Percentiles rank a stretch among this genome's conserved stretches.
These are phyloP conservation scores for Chaetodon trifasciatus DNA, from an alignment of 2,797 vertebrate genomes.

Conservation along the genomic window DNA sequence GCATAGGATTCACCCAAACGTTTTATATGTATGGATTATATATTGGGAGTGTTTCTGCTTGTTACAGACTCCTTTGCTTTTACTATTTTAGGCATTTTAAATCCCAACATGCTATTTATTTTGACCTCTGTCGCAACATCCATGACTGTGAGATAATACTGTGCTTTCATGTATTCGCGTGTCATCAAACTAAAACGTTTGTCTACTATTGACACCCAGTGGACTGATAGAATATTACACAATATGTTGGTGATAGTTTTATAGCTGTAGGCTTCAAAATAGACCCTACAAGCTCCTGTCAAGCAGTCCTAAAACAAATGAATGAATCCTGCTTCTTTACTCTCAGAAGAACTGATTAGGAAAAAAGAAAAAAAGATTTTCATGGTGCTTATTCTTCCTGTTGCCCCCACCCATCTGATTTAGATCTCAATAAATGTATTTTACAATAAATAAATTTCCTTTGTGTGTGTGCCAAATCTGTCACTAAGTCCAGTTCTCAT, in stretches of 20 bases:
- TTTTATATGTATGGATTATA: not conserved
- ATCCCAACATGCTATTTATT: conserved; percentile 29
- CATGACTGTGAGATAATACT: not conserved
- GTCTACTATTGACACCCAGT: conserved; percentile 42
- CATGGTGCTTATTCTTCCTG: conserved; percentile 19
- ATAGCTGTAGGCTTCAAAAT: not conserved
- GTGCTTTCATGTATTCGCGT: not conserved
- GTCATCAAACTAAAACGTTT: conserved; percentile 8
- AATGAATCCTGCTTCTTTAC: conserved; percentile 11
- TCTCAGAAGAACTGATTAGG: not conserved
- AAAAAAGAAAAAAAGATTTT: conserved; percentile 6
- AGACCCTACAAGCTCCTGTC: not conserved
- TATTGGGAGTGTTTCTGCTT: conserved; percentile 2
- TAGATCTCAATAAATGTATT: conserved; percentile 72
- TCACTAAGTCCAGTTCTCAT: not conserved
- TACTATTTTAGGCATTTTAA: conserved; percentile 9
- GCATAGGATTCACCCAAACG: not conserved
- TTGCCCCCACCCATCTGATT: conserved; percentile 37
- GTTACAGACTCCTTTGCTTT: conserved; percentile 7
- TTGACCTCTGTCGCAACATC: conserved; percentile 21
- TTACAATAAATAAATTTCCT: conserved; percentile 57
- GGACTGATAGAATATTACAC: conserved; percentile 45
- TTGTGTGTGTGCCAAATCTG: conserved; percentile 36
- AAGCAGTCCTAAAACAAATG: not conserved
- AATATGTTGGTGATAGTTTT: not conserved